Evolutionary conservation across 2,113 vertebrate genomes (phyloP).

Genomic region (Chaetodon trifascialis): DNA sequence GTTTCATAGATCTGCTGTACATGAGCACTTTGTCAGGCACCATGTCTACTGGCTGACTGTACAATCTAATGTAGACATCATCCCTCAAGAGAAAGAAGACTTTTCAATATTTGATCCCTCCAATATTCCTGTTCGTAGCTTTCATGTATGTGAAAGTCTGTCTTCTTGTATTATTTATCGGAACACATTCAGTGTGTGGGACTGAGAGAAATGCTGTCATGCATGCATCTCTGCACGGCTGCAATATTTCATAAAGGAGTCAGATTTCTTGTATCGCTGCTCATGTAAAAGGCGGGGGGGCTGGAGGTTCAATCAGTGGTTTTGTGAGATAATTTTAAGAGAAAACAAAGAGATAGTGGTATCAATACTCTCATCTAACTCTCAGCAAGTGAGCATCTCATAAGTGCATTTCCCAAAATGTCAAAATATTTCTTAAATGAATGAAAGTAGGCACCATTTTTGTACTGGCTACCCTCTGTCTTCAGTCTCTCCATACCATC

Average conservation of each 20-base stretch:
- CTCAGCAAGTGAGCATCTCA: too few species aligned
- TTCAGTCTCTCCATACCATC: too few species aligned
- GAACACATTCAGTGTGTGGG: constrained; percentile 48
- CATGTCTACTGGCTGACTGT: constrained; percentile 4
- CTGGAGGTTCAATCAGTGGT: neutral
- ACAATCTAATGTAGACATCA: constrained; percentile 19
- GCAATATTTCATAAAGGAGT: constrained; percentile 12
- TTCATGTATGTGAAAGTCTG: constrained; percentile 69
- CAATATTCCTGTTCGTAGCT: constrained; percentile 58
- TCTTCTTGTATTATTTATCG: constrained; percentile 75
- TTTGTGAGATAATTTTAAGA: neutral
- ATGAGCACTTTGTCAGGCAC: constrained; percentile 38
- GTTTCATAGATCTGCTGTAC: constrained; percentile 5
- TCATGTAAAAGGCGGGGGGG: neutral
- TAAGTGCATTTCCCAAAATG: too few species aligned
- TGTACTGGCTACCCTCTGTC: too few species aligned
- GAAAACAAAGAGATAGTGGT: neutral
- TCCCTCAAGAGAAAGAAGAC: constrained; percentile 20
- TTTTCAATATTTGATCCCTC: constrained; percentile 76
- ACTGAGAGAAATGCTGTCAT: constrained; percentile 42
- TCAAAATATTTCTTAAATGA: too few species aligned
- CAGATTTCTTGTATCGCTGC: neutral
- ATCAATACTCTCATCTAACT: too few species aligned
- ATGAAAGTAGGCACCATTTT: too few species aligned
- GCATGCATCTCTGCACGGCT: constrained; percentile 32